Conservation (phyloP, 2,888 invertebrate genomes). For the Koerneria pararmatus region DNA sequence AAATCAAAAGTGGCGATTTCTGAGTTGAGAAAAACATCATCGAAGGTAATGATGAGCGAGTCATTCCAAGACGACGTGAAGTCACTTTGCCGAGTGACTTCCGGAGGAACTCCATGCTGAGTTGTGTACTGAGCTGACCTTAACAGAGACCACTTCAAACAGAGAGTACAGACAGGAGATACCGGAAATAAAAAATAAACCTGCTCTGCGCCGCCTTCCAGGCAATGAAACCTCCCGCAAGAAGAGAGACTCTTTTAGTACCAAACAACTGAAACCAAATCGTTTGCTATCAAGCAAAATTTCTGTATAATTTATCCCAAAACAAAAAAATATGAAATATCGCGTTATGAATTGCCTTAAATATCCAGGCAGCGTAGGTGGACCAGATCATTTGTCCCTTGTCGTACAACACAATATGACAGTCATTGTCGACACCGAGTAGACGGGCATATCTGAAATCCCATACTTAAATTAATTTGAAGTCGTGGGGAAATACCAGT, state of each 20-base stretch:
- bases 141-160: conserved; percentile 6
- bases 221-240: conserved; percentile 49
- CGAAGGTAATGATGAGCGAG: conserved; percentile 50
- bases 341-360: conserved; percentile 34
- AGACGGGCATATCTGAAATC: conserved; percentile 48
- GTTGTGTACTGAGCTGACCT: conserved; percentile 35
- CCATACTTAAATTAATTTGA: conserved; percentile 7
- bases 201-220: conserved; percentile 44
- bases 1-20: conserved; percentile 46
- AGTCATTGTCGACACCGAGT: conserved; percentile 53
- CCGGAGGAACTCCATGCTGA: conserved; percentile 24
- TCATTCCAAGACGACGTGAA: conserved; percentile 52
- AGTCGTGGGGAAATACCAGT: neutral
- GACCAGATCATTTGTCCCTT: conserved; percentile 53
- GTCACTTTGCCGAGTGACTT: conserved; percentile 35
- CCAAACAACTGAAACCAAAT: conserved; percentile 43
- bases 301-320: conserved; percentile 20
- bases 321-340: neutral
- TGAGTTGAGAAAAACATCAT: conserved; percentile 52
- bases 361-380: conserved; percentile 55
- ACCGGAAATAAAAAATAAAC: conserved; percentile 25
- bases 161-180: neutral
- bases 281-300: conserved; percentile 12
- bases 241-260: conserved; percentile 45
- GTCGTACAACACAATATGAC: conserved; percentile 53